A percentile compares a stretch with the other conserved stretches of the same genome.
phyloP scores from a whole-genome alignment of 1,140 invertebrate species.

The Gyrodactylus salaris region DNA sequence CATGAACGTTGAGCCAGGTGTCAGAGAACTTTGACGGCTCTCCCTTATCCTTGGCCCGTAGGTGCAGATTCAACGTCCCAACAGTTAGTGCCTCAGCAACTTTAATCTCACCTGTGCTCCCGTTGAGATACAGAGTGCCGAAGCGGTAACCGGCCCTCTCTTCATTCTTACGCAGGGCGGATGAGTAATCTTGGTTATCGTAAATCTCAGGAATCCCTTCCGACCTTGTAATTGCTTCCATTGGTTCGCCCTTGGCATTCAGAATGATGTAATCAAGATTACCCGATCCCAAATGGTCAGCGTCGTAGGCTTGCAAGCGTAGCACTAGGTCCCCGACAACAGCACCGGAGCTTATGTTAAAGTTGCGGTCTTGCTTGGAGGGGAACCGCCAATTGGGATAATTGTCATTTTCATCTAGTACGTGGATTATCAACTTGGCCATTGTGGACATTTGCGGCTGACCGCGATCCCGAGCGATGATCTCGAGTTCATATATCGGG shows the following conservation, averaged over 20 bases:
- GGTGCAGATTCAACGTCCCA: not conserved
- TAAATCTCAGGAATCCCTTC: not conserved
- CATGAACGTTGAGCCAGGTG: not conserved
- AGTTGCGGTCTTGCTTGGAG: not conserved
- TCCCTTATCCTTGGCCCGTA: not conserved
- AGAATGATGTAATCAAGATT: not conserved
- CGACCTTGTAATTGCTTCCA: not conserved
- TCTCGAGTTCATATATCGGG: not conserved
- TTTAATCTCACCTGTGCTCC: not conserved
- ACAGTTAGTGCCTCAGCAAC: not conserved
- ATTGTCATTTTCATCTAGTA: slow-evolving; percentile 1
- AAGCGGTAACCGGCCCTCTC: not conserved
- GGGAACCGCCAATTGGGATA: not conserved
- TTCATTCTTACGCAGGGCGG: not conserved
- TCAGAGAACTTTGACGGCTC: not conserved
- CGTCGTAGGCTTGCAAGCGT: not conserved
- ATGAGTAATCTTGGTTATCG: too few species aligned
- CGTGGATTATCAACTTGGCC: not conserved
- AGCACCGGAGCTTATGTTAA: not conserved
- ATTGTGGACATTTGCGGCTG: not conserved
- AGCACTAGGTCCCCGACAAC: not conserved
- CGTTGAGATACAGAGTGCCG: not conserved
- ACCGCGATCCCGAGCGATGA: not conserved
- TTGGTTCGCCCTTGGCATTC: not conserved
- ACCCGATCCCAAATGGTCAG: not conserved